Base-by-base conservation (phyloP, 1,140 invertebrate genomes). In the Diuraphis noxia region DNA sequence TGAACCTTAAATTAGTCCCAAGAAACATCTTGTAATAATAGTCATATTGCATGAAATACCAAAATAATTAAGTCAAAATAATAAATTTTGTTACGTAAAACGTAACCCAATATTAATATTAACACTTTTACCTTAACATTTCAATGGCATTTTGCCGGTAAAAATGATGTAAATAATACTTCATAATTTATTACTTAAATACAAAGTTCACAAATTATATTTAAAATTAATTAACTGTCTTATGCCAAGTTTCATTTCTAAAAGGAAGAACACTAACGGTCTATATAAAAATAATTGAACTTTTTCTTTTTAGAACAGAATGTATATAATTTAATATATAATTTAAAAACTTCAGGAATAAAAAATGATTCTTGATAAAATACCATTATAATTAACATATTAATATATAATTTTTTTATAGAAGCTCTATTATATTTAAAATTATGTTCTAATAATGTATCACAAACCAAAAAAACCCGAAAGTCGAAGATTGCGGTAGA, bases 71-170 rank as follows among this genome's bases (percentile, higher is more conserved):
- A 72, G 56, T n/a, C 30, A 72, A n/a, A 13, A 72, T 72, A 72
- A 72, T 72, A n/a, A 72, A n/a, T n/a, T 72, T n/a, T n/a, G n/a
- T n/a, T 72, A n/a, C n/a, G 56, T 72, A n/a, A n/a, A 30, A 72
- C 13, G 30, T 72, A n/a, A 72, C n/a, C n/a, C 30, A 72, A 72
- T 72, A n/a, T 72, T 10, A 72, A n/a, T n/a, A n/a, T n/a, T n/a
- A n/a, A n/a, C n/a, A n/a, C n/a, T n/a, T n/a, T 63, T 72, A 72
- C 56, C 56, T 72, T 72, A 72, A 72, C 30, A 72, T 72, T 72
- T 72, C 13, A 13, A 72, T 72, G 56, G 56, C 56, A 72, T 72
- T 72, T 72, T 72, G 56, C 56, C 56, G 56, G 34, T n/a, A 30
- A n/a, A 17, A n/a, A 72, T n/a, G 13, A 72, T 72, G 30, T 72